Percentiles rank a stretch among this genome's conserved stretches.
These are phyloP conservation scores for Urosaurus nigricauda DNA, from an alignment of 2,797 vertebrate genomes.

Conservation along the genomic window DNA sequence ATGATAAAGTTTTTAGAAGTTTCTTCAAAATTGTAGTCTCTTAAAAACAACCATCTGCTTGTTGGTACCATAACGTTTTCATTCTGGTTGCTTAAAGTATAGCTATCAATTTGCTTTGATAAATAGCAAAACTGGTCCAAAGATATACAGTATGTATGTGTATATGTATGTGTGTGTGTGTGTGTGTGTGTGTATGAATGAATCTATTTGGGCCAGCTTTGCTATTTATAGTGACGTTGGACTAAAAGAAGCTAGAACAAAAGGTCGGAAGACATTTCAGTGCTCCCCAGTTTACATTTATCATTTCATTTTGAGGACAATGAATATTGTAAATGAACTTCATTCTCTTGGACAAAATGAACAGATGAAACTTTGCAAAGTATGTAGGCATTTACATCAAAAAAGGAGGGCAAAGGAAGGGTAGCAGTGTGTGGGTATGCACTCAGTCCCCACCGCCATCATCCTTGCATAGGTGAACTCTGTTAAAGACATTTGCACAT, in stretches of 20 bases:
- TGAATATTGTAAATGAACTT: conserved; percentile 12
- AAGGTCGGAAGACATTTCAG: conserved; percentile 56
- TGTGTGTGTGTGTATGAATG: no score
- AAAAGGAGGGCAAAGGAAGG: no score
- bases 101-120: conserved; percentile 54
- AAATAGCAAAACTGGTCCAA: conserved; percentile 50
- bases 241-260: conserved; percentile 63
- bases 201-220: no score
- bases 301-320: conserved; percentile 3
- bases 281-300: conserved; percentile 41
- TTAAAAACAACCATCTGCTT: conserved; percentile 33
- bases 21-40: conserved; percentile 32
- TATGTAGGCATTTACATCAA: background rate
- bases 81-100: conserved; percentile 56
- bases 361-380: conserved; percentile 1
- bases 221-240: no score
- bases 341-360: background rate
- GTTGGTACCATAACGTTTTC: conserved; percentile 24
- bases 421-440: background rate
- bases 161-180: no score
- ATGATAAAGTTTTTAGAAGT: conserved; percentile 38
- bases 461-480: background rate
- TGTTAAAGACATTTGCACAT: background rate
- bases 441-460: background rate
- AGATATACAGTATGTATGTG: no score